Evolutionary conservation across 2,797 vertebrate species (phyloP).

Genomic region (Epinephelus malabaricus): DNA sequence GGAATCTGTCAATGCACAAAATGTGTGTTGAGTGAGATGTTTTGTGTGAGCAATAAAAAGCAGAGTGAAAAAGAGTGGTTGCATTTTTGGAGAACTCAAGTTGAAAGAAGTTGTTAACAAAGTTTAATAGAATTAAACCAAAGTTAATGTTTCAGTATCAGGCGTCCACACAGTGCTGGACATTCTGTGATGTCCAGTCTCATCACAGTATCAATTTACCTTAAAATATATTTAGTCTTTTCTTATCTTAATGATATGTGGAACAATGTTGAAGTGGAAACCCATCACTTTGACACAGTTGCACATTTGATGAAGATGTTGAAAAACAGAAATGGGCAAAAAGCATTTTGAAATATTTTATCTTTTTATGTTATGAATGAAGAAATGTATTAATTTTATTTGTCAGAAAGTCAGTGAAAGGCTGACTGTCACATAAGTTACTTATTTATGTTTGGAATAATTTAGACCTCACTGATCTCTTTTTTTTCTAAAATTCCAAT

Average conservation of each 20-base stretch:
- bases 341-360: not conserved
- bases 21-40: not conserved
- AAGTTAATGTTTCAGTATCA: not conserved
- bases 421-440: not conserved
- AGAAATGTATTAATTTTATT: not conserved
- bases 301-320: not conserved
- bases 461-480: not conserved
- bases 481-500: not conserved
- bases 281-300: not conserved
- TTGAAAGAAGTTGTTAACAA: not conserved
- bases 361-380: not conserved
- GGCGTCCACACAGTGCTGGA: not conserved
- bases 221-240: not conserved
- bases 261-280: not conserved
- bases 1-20: constrained; percentile 1
- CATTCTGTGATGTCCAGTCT: no score
- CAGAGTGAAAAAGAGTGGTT: not conserved
- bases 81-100: not conserved
- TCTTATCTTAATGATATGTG: not conserved
- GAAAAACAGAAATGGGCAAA: not conserved
- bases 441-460: not conserved
- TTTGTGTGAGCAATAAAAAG: not conserved
- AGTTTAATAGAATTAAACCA: not conserved
- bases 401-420: not conserved
- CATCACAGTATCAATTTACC: no score